These are phyloP conservation scores for Cottus gobio DNA, from an alignment of 2,113 vertebrate genomes.

Conservation along the genomic window DNA sequence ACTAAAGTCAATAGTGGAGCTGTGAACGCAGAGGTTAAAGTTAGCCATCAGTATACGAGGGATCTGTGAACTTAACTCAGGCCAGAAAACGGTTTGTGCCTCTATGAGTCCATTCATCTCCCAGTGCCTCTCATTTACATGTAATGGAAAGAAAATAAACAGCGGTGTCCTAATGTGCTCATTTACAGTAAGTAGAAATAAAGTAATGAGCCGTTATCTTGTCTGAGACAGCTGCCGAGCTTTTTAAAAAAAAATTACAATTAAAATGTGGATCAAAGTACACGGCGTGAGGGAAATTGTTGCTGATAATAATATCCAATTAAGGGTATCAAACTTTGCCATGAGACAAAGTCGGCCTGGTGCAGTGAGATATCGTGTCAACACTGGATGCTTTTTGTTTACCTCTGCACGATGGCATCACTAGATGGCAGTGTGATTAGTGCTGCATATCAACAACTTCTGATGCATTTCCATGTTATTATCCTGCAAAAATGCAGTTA, in stretches of 20 bases:
- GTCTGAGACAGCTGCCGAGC: slow-evolving; percentile 10
- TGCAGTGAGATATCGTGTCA: background rate
- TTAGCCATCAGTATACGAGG: slow-evolving; percentile 78
- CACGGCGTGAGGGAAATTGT: background rate
- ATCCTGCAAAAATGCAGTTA: background rate
- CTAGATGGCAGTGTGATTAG: slow-evolving; percentile 63
- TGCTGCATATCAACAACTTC: background rate
- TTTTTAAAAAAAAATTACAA: background rate
- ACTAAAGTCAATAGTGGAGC: slow-evolving; percentile 82
- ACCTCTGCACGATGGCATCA: slow-evolving; percentile 27
- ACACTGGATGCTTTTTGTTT: background rate
- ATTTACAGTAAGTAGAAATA: slow-evolving; percentile 74
- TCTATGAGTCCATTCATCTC: slow-evolving; percentile 81
- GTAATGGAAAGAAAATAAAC: slow-evolving; percentile 84
- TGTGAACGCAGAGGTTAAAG: slow-evolving; percentile 83
- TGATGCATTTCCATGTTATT: background rate
- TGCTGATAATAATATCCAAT: background rate
- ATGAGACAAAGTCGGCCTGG: background rate
- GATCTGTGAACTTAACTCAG: slow-evolving; percentile 78
- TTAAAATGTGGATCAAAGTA: slow-evolving; percentile 9
- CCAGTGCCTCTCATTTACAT: slow-evolving; percentile 78
- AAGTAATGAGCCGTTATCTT: slow-evolving; percentile 67
- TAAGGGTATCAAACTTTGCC: background rate
- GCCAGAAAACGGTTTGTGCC: slow-evolving; percentile 75
- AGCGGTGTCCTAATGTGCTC: slow-evolving; percentile 73